phyloP scores from a whole-genome alignment of 2,888 invertebrate species.

The Apodemia duryi region DNA sequence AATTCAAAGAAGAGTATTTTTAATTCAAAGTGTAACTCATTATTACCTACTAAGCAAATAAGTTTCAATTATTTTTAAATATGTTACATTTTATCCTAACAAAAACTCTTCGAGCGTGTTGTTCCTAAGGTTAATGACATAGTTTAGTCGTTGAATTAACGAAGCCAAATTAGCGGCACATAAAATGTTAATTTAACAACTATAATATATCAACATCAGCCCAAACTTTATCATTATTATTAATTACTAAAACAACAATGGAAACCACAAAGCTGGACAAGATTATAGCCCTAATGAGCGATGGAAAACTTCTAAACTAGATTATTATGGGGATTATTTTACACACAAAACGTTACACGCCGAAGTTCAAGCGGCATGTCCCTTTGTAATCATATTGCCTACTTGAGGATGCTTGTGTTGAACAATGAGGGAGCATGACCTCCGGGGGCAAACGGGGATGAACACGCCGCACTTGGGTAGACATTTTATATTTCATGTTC shows the following conservation, averaged over 20 bases:
- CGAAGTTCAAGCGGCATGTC: slow-evolving; percentile 49
- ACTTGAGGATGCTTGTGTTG: slow-evolving; percentile 56
- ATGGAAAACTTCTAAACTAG: slow-evolving; percentile 36
- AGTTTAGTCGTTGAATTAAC: slow-evolving; percentile 11
- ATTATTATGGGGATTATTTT: slow-evolving; percentile 42
- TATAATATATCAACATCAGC: slow-evolving; percentile 19
- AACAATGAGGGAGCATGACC: slow-evolving; percentile 59
- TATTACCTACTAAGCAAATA: not conserved
- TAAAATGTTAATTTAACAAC: slow-evolving; percentile 16
- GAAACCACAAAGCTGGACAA: slow-evolving; percentile 36
- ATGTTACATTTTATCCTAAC: not conserved
- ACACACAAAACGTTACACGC: slow-evolving; percentile 41
- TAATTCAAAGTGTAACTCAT: not conserved
- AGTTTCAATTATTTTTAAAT: slow-evolving; percentile 6
- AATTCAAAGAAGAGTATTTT: too few species aligned
- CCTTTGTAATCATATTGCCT: slow-evolving; percentile 53
- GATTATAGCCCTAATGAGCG: slow-evolving; percentile 37
- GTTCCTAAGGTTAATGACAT: slow-evolving; percentile 10
- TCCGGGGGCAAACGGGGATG: slow-evolving; percentile 73
- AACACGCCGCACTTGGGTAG: slow-evolving; percentile 70
- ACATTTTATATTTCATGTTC: slow-evolving; percentile 68
- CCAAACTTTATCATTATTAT: slow-evolving; percentile 19
- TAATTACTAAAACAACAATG: slow-evolving; percentile 36
- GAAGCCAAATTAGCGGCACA: slow-evolving; percentile 13
- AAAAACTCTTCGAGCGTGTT: slow-evolving; percentile 3